These are phyloP conservation scores for Numenius arquata DNA, from an alignment of 2,113 vertebrate species.

Conservation along the genomic window DNA sequence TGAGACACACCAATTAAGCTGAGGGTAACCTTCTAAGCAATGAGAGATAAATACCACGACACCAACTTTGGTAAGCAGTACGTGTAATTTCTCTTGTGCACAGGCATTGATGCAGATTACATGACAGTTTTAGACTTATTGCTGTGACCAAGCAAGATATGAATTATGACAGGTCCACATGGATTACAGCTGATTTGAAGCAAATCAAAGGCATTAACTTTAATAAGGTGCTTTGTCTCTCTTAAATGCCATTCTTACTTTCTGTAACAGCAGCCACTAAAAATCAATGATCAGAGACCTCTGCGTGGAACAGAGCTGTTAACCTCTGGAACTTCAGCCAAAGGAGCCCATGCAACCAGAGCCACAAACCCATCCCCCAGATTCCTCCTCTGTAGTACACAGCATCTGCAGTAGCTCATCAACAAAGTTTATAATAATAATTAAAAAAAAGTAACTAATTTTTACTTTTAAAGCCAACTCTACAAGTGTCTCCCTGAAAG, in stretches of 20 bases:
- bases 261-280: slow-evolving; percentile 21
- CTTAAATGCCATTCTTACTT: background rate
- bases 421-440: background rate
- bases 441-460: too few species aligned
- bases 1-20: slow-evolving; percentile 45
- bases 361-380: background rate
- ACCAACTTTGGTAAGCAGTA: background rate
- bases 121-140: slow-evolving; percentile 24
- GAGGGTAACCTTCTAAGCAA: slow-evolving; percentile 24
- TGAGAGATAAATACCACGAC: slow-evolving; percentile 14
- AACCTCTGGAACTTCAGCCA: slow-evolving; percentile 2
- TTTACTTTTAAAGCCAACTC: background rate
- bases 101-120: background rate
- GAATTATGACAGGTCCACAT: slow-evolving; percentile 31
- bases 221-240: slow-evolving; percentile 34
- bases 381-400: background rate
- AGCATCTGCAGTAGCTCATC: background rate
- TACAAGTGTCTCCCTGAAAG: background rate
- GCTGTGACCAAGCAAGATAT: slow-evolving; percentile 12
- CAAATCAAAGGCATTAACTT: slow-evolving; percentile 55
- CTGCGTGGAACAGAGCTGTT: background rate
- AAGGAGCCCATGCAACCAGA: background rate
- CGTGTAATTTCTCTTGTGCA: background rate
- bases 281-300: slow-evolving; percentile 21
- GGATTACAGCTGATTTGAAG: slow-evolving; percentile 33